Evolutionary conservation across 2,113 vertebrate genomes (phyloP).

Genomic region (Silurus asotus): DNA sequence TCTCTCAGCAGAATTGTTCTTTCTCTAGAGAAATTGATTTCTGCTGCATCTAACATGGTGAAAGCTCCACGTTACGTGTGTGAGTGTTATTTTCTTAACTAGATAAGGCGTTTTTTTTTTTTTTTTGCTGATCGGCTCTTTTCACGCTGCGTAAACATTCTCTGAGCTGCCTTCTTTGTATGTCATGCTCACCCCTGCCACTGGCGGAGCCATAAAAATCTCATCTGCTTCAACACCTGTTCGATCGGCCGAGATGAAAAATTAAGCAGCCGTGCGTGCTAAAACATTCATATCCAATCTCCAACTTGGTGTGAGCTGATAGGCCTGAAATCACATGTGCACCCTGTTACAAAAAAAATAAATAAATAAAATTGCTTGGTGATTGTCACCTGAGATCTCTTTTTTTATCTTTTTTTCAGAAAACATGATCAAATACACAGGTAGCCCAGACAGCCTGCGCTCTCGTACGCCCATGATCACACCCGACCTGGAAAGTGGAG

Average conservation of each 20-base stretch:
- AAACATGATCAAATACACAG: constrained; percentile 98
- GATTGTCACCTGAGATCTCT: not conserved
- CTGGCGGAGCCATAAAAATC: constrained; percentile 74
- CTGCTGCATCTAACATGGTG: constrained; percentile 51
- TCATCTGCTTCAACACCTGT: constrained; percentile 70
- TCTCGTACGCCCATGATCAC: constrained; percentile 91
- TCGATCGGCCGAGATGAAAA: constrained; percentile 71
- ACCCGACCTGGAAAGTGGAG: too few relatives aligned
- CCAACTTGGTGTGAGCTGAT: constrained; percentile 5
- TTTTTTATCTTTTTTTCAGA: constrained; percentile 71
- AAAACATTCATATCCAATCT: constrained; percentile 72
- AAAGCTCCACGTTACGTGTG: constrained; percentile 39
- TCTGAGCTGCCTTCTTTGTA: constrained; percentile 68
- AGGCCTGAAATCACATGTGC: not conserved
- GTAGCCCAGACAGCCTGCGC: constrained; percentile 95
- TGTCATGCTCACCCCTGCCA: constrained; percentile 65
- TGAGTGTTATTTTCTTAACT: constrained; percentile 19
- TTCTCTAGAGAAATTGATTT: constrained; percentile 67
- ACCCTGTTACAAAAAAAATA: not conserved
- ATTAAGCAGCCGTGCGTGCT: constrained; percentile 63
- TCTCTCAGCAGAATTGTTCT: constrained; percentile 23
- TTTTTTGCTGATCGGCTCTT: constrained; percentile 65
- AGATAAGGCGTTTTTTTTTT: constrained; percentile 19
- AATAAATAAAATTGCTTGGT: not conserved
- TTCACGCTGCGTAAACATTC: constrained; percentile 75